Percentiles rank a stretch among this genome's conserved stretches.
Evolutionary conservation across 2,113 vertebrate species (phyloP).

Genomic region (Petroica traversi): DNA sequence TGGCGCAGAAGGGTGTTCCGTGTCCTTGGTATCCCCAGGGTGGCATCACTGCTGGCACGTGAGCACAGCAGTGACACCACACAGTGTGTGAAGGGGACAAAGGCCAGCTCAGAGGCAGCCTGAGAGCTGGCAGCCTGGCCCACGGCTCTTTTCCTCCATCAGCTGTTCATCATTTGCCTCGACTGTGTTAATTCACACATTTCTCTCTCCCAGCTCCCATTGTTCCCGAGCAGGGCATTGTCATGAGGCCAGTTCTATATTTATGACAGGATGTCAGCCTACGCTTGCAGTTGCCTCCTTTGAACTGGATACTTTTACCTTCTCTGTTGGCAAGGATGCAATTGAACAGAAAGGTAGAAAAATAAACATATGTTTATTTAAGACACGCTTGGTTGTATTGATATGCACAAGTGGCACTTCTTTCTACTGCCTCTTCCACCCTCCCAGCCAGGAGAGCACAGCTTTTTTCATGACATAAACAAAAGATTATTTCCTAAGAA

Average conservation of each 20-base stretch:
- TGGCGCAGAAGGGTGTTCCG: neutral
- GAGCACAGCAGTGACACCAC: neutral
- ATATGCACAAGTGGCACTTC: neutral
- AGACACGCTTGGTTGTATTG: conserved; percentile 9
- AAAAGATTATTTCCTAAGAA: conserved; percentile 63
- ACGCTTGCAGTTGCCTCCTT: conserved; percentile 26
- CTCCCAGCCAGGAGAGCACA: neutral
- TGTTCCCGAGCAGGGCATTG: conserved; percentile 45
- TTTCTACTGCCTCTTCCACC: neutral
- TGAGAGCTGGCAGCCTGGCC: neutral
- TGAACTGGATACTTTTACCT: conserved; percentile 68
- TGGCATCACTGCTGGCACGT: accelerated
- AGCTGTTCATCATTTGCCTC: conserved; percentile 5
- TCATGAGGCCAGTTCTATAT: conserved; percentile 57
- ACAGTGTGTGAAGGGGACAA: neutral
- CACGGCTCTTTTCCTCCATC: neutral
- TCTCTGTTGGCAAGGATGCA: conserved; percentile 36
- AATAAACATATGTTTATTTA: conserved; percentile 72
- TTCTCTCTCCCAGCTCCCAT: conserved; percentile 52
- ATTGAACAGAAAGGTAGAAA: conserved; percentile 63
- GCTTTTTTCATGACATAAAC: conserved; percentile 48
- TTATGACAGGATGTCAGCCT: conserved; percentile 72
- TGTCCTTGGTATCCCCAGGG: neutral
- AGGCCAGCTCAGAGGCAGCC: neutral
- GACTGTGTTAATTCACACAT: conserved; percentile 40